Conservation (phyloP, 2,113 vertebrate genomes). For the Macquaria australasica region DNA sequence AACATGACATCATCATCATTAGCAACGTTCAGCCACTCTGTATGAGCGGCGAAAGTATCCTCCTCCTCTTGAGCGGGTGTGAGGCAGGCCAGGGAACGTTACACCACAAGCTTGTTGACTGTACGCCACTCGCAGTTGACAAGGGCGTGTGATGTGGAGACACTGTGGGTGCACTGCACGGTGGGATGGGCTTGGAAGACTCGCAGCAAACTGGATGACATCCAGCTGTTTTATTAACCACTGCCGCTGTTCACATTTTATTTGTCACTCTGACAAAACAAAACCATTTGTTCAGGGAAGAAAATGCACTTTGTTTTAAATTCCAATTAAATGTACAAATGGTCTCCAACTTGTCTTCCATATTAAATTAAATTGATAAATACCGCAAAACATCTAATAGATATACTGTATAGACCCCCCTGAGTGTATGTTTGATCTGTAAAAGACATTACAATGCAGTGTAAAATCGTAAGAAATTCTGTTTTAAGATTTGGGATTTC, state of each 20-base stretch:
- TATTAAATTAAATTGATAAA: neutral
- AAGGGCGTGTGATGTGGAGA: conserved; percentile 22
- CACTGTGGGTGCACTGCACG: neutral
- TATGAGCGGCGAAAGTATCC: neutral
- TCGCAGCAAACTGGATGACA: neutral
- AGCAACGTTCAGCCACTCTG: neutral
- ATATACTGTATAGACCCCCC: neutral
- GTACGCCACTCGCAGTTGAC: neutral
- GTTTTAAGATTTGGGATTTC: neutral
- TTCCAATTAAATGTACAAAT: neutral
- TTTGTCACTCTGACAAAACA: neutral
- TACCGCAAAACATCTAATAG: neutral
- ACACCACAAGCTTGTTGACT: conserved; percentile 18
- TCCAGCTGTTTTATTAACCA: conserved; percentile 17
- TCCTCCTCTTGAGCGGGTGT: neutral
- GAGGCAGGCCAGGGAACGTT: neutral
- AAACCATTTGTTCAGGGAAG: neutral
- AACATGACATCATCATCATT: conserved; percentile 3
- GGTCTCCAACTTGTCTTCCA: neutral
- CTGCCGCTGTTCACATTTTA: neutral
- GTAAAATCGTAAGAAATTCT: conserved; percentile 9
- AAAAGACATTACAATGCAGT: neutral
- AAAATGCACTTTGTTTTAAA: neutral
- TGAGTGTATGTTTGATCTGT: neutral
- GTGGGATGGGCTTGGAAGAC: neutral